Evolutionary conservation across 2,888 invertebrate species (phyloP), one percentile per base, ranked within the genome.

Genomic region (Drosophila robusta): DNA sequence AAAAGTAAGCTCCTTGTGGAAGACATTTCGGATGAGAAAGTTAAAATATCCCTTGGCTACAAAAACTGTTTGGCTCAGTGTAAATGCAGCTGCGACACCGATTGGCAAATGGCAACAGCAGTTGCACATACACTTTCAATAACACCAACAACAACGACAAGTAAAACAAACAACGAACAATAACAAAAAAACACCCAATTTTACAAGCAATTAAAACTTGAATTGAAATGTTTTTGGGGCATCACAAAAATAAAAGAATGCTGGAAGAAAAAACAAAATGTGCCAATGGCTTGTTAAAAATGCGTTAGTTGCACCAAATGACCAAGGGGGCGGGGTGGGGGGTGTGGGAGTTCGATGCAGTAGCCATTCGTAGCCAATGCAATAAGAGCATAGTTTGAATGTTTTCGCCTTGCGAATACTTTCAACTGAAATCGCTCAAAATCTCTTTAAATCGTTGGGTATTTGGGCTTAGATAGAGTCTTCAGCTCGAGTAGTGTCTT

Each of bases 201-300:
- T 84, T 71, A 84, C 79, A 81, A 87, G 85, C 81, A 87, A 81
- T 81, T 81, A 87, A 87, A 81, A 84, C 71, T 78, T 84, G 69
- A 81, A 87, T 81, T 75, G 75, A 84, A 81, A 84, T 81, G 87
- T 65, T 78, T 78, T 80, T 75, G 63, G 63, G 47, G 64, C 78
- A 64, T 45, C 69, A 45, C 52, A 54, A 46, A 63, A 57, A 50
- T 29, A 29, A 29, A 29, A 29, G 29, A 29, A 29, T 29, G 29
- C 9, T 9, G 2, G 22, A 7, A 52, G 7, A 22, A n/a, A 61
- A 41, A 7, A 12, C 12, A 26, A 71, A 71, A 44, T 72, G 41
- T 49, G 47, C 44, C 44, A 58, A 77, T 63, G 47, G 74, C 55
- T 73, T 58, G 75, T 73, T 72, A 62, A 77, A 75, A 75, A 73